These are phyloP conservation scores for Psittacula derbiana DNA, from an alignment of 2,797 vertebrate species.

Conservation along the genomic window DNA sequence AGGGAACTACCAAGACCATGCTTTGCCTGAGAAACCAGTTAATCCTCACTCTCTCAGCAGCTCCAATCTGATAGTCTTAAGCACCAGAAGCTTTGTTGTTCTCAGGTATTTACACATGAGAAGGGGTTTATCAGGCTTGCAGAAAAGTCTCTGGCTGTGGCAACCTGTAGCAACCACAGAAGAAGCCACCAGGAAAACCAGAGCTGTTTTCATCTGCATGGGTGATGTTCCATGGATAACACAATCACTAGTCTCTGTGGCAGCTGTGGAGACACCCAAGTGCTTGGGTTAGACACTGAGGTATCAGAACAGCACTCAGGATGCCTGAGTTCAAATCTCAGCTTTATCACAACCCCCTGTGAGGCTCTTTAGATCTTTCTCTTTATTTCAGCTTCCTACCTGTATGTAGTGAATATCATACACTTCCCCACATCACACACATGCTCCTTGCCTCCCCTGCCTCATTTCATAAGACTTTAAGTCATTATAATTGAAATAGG, in stretches of 20 bases:
- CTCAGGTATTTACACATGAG: slow-evolving; percentile 24
- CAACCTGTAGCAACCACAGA: background rate
- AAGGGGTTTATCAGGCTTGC: background rate
- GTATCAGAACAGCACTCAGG: background rate
- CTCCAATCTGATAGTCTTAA: background rate
- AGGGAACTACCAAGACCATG: background rate
- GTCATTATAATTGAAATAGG: background rate
- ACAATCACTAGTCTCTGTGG: background rate
- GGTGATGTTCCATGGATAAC: background rate
- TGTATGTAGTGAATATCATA: background rate
- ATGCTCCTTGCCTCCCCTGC: background rate
- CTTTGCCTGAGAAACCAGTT: background rate
- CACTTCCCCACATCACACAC: background rate
- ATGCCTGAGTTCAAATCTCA: background rate
- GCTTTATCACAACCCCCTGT: background rate
- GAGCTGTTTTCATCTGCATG: background rate
- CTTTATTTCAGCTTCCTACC: background rate
- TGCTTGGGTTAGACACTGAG: background rate
- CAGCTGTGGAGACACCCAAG: background rate
- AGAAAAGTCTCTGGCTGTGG: background rate
- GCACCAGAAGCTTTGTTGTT: background rate
- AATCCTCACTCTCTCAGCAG: background rate
- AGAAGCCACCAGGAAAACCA: background rate
- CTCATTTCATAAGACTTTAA: slow-evolving; percentile 22
- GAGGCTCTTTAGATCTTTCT: background rate